Base-by-base conservation (phyloP, 2,797 vertebrate genomes). In the Pangasius krempfi region DNA sequence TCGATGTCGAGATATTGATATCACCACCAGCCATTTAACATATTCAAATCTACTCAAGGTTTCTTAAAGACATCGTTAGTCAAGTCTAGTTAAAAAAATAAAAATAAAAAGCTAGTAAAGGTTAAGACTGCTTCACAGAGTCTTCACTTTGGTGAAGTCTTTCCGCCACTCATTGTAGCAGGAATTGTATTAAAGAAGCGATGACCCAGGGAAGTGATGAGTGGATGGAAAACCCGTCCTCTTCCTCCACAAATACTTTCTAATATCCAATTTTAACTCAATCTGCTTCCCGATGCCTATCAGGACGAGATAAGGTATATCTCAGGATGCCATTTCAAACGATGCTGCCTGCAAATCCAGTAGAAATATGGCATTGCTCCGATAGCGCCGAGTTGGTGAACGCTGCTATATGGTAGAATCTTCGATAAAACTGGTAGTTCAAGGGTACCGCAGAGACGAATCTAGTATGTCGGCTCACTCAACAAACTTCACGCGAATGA, bases 241-340 rank as follows among this genome's bases (percentile, higher is more conserved):
- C 13, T 47, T 83, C 40, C 13, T 68, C 10, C 10, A 1, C 25
- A 84, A 30, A 68, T 6, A 20, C 3, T 50, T 50, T 52, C 27
- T 33, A 84, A 84, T 84, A 84, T 68, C 40, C 27, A 30, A 30
- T 84, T 84, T 64, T 52, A n/a, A 6, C 60, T 50, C 44, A 1
- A 68, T 84, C 60, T 52, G 27, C 60, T 66, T 50, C 82, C 27
- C 8, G 44, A 50, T 12, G 40, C 40, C 16, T 68, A 84, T 84
- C 60, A 52, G 40, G 82, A 84, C 33, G 62, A 68, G 82, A 68
- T 84, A 68, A n/a, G 40, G 7, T 30, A 20, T 5, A 84, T 66
- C 40, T 66, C 40, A 66, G 8, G 40, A 22, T n/a, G 44, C 14
- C 64, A 52, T 84, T 84, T 84, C 40, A 84, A 66, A 30, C 9